Base-by-base conservation (phyloP, 2,888 invertebrate genomes). In the Eupithecia vulgata region DNA sequence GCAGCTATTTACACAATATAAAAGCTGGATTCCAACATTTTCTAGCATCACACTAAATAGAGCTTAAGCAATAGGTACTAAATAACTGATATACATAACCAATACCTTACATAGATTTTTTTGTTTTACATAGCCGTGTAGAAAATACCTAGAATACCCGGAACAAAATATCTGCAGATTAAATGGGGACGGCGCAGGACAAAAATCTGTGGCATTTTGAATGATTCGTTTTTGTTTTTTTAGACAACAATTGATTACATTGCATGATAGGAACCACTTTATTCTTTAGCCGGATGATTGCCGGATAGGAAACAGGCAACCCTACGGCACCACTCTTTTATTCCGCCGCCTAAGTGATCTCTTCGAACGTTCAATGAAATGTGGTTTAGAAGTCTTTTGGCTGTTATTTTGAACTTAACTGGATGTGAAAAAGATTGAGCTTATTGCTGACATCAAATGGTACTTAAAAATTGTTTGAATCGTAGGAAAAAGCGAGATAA, bases 331-430 rank as follows among this genome's bases (percentile, higher is more conserved):
- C 74, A 73, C 74, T 77, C 80, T 80, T 65, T 76, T 75, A 79
- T 78, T 77, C 77, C 70, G 66, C 76, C 72, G 68, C 78, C 74
- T 78, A 82, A 84, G 82, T 81, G 82, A 82, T 84, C 81, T 76
- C 78, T 76, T 79, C 79, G 74, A 71, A 84, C 83, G 81, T 78
- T 80, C 82, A 76, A 77, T 76, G 80, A 79, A 84, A 83, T 77
- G 81, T 84, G 85, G 85, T 84, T 81, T 80, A 81, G 83, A 83
- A 83, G 80, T 84, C 80, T 81, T 76, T 79, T 78, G 78, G 76
- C 82, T 80, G 82, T 81, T 79, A 77, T 81, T 83, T 79, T 79
- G 75, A 81, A 79, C 79, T 85, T 84, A 82, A 80, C 77, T 74
- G 73, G 75, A 80, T 78, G 79, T 81, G 75, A 80, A 75, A 25